phyloP scores from a whole-genome alignment of 2,113 vertebrate species.

The Oxyruncus cristatus region DNA sequence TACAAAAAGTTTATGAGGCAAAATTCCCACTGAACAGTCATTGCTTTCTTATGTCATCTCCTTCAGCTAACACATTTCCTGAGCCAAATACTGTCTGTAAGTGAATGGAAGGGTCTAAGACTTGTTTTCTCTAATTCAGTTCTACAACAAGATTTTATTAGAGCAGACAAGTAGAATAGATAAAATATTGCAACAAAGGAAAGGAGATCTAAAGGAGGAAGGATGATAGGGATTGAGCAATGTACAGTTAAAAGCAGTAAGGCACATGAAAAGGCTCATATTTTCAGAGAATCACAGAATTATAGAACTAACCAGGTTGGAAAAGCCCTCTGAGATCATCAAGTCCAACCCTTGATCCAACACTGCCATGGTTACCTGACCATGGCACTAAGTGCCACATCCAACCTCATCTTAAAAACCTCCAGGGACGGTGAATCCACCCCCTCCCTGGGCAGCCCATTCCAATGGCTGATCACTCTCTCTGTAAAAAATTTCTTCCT shows the following conservation, averaged over 20 bases:
- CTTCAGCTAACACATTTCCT: neutral
- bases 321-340: no score
- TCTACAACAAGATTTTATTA: neutral
- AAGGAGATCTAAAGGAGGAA: neutral
- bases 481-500: no score
- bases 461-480: no score
- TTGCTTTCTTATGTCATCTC: neutral
- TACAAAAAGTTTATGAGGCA: neutral
- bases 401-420: no score
- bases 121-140: neutral
- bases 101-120: neutral
- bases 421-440: no score
- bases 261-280: neutral
- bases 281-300: neutral
- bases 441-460: no score
- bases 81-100: neutral
- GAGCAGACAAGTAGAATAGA: neutral
- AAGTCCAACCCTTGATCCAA: no score
- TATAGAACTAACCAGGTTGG: no score
- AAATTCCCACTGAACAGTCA: neutral
- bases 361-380: no score
- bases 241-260: neutral
- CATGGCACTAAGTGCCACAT: no score
- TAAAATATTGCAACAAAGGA: neutral
- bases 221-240: neutral